Conservation (phyloP, 2,888 invertebrate species). For the Drosophila mimetica region DNA sequence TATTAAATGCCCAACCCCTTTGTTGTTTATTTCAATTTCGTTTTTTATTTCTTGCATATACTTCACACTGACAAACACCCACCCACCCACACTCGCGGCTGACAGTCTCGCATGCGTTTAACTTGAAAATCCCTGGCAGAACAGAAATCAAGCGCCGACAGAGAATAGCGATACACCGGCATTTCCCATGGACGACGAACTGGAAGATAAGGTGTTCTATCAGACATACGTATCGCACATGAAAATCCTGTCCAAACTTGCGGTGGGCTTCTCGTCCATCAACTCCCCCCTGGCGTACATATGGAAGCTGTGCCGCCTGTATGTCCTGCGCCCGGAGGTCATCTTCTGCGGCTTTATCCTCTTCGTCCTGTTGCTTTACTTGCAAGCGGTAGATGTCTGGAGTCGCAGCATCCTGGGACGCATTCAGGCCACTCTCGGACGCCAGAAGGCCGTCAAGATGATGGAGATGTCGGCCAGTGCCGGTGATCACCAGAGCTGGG, state of each 20-base stretch:
- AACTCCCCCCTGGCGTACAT: constrained; percentile 91
- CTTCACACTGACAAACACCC: neutral
- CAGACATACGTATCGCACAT: constrained; percentile 94
- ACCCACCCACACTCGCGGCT: constrained; percentile 6
- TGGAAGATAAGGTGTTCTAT: constrained; percentile 94
- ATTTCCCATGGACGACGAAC: constrained; percentile 93
- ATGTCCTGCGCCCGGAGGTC: constrained; percentile 92
- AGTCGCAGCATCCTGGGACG: constrained; percentile 89
- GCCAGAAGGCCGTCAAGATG: constrained; percentile 71
- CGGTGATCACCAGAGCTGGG: constrained; percentile 89
- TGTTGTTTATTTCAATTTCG: constrained; percentile 33
- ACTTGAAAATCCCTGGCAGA: constrained; percentile 26
- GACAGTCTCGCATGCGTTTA: constrained; percentile 35
- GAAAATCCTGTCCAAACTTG: constrained; percentile 92
- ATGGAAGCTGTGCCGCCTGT: constrained; percentile 91
- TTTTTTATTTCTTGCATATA: constrained; percentile 28
- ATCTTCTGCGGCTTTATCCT: constrained; percentile 89
- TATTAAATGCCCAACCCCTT: constrained; percentile 16
- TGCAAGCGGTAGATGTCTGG: constrained; percentile 93
- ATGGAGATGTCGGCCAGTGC: constrained; percentile 70
- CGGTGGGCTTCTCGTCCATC: constrained; percentile 90
- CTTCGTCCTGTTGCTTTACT: constrained; percentile 90
- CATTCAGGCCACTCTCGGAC: constrained; percentile 82
- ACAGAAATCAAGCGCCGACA: constrained; percentile 44
- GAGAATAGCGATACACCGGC: constrained; percentile 48